Base-by-base conservation (phyloP, 1,140 invertebrate species). In the Chrysomallon squamiferum region DNA sequence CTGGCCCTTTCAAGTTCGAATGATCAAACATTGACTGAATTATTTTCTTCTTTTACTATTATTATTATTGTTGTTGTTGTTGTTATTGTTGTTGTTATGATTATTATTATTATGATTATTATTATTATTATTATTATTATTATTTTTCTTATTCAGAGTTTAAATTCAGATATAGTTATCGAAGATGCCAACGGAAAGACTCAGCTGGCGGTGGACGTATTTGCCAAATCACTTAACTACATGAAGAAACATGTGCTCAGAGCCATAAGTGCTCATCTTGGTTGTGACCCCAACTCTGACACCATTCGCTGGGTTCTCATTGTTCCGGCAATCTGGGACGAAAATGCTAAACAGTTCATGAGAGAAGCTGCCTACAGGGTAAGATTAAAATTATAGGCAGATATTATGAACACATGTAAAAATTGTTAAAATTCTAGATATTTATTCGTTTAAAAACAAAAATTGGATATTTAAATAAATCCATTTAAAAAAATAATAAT, bases 311-410 rank as follows among this genome's bases (percentile, higher is more conserved):
- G 80, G 80, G 78, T 80, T 7, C 69, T 82, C 3, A 82, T 78
- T 9, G 80, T 82, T 2, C 80, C 80, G 2, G 78, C 80, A 25
- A 82, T 82, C 43, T 82, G 80, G 80, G 79, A 81, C 54, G 80
- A 82, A 58, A 80, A 80, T 66, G 77, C 80, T 27, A 82, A 82
- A 57, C 80, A 82, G 73, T 82, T 82, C 64, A 82, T 82, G 80
- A 59, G 80, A 29, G 80, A 82, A 52, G 78, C 79, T 0, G 80
- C 78, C 2, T 69, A 75, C 61, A 78, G 73, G 77, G 80, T 80
- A 62, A 57, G 50, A n/a, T n/a, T n/a, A n/a, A n/a, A n/a, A n/a
- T n/a, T n/a, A n/a, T n/a, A n/a, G n/a, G n/a, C n/a, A n/a, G n/a
- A n/a, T n/a, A n/a, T n/a, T n/a, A n/a, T n/a, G n/a, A n/a, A n/a